Percentiles rank a stretch among this genome's conserved stretches.
phyloP scores from a whole-genome alignment of 2,113 vertebrate genomes.

The Ctenodactylus gundi region DNA sequence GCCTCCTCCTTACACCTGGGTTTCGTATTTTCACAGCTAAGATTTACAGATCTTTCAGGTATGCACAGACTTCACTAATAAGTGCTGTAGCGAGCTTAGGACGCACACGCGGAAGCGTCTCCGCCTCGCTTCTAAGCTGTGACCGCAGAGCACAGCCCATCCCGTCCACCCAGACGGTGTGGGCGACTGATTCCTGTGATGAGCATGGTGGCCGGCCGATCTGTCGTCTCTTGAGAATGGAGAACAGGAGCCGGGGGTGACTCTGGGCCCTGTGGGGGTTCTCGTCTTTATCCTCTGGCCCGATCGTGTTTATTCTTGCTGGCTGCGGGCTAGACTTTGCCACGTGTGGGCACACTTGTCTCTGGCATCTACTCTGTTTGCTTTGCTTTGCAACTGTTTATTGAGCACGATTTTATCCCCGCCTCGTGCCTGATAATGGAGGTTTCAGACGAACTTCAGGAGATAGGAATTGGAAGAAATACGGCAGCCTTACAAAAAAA shows the following conservation, averaged over 20 bases:
- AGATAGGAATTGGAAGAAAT: not conserved
- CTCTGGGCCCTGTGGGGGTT: not conserved
- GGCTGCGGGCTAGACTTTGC: not conserved
- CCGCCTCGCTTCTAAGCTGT: constrained; percentile 7
- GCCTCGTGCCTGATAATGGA: not conserved
- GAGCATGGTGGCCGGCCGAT: not conserved
- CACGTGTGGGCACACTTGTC: not conserved
- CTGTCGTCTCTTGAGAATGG: not conserved
- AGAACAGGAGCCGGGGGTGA: not conserved
- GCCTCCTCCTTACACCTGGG: not conserved
- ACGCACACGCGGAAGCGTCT: too few relatives aligned
- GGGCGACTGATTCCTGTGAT: not conserved
- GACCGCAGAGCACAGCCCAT: too few relatives aligned
- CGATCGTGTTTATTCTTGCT: not conserved
- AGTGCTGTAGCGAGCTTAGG: not conserved
- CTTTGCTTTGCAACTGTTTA: constrained; percentile 34
- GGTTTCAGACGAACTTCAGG: not conserved
- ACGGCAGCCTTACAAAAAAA: not conserved
- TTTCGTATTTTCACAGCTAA: not conserved
- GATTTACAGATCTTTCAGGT: not conserved
- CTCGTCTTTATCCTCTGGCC: not conserved
- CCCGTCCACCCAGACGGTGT: too few relatives aligned
- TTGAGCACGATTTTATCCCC: not conserved
- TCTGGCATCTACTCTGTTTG: not conserved
- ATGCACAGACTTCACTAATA: not conserved